These are phyloP conservation scores for Drosophila ananassae DNA, from an alignment of 1,140 invertebrate genomes.

Conservation along the genomic window DNA sequence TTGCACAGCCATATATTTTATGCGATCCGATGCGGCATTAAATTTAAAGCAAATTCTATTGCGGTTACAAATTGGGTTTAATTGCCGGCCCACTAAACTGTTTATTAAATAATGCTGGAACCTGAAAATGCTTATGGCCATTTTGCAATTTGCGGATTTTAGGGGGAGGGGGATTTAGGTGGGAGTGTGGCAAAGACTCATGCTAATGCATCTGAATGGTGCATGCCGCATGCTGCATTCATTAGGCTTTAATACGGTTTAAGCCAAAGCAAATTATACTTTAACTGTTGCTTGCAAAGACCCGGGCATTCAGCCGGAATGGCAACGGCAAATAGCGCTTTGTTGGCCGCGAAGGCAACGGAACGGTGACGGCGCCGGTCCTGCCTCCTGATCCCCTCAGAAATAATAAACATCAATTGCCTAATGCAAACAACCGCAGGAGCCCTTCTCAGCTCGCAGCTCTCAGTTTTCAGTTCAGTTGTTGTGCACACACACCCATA, in stretches of 20 bases:
- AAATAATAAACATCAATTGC: conserved; percentile 72
- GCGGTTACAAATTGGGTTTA: conserved; percentile 62
- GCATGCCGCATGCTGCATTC: conserved; percentile 13
- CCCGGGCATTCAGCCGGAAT: conserved; percentile 5
- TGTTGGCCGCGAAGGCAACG: conserved; percentile 1
- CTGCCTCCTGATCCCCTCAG: conserved; percentile 25
- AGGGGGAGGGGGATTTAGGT: conserved; percentile 39
- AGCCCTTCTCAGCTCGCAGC: conserved; percentile 6
- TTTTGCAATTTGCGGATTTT: conserved; percentile 38
- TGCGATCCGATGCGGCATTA: conserved; percentile 14
- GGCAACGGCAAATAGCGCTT: conserved; percentile 21
- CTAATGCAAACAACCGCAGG: conserved; percentile 64
- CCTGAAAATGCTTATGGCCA: conserved; percentile 11
- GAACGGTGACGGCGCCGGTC: conserved; percentile 4
- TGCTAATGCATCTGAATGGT: conserved; percentile 9
- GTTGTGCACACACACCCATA: conserved; percentile 23
- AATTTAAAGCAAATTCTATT: conserved; percentile 61
- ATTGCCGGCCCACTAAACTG: conserved; percentile 49
- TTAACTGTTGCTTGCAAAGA: conserved; percentile 34
- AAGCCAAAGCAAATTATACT: conserved; percentile 27
- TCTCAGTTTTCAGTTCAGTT: conserved; percentile 27
- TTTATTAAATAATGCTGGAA: conserved; percentile 53
- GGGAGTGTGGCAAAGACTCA: conserved; percentile 4
- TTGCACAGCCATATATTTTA: conserved; percentile 58
- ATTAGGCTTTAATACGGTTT: conserved; percentile 39